Conservation (phyloP, 2,797 vertebrate genomes). For the Periparus ater region DNA sequence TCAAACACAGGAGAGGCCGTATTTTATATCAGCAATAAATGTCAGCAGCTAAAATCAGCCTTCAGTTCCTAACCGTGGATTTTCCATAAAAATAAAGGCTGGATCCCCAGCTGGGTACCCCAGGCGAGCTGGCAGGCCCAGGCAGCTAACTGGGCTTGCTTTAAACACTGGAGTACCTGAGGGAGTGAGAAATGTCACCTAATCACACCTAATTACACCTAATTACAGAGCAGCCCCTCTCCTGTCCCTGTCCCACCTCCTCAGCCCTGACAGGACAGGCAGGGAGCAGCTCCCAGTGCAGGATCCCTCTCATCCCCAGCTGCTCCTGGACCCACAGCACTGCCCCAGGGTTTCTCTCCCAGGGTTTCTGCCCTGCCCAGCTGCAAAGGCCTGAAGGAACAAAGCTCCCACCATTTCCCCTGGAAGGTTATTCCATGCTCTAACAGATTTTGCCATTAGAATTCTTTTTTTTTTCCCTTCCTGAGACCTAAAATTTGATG, state of each 20-base stretch:
- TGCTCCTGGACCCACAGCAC: background rate
- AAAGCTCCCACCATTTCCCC: background rate
- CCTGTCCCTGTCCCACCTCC: background rate
- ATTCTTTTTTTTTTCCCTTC: background rate
- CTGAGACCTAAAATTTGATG: background rate
- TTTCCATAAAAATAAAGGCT: slow-evolving; percentile 19
- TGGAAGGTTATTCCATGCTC: background rate
- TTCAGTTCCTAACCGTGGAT: background rate
- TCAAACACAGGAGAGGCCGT: background rate
- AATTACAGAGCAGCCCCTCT: background rate
- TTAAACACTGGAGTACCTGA: background rate
- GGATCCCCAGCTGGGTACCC: background rate
- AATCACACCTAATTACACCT: background rate
- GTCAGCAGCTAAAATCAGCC: background rate
- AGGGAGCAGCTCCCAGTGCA: background rate
- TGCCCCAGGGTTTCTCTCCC: background rate
- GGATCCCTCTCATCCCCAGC: background rate
- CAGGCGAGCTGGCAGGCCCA: background rate
- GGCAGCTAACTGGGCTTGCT: background rate
- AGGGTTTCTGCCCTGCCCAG: background rate
- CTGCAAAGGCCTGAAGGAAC: background rate
- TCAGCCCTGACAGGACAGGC: background rate
- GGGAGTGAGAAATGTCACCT: background rate
- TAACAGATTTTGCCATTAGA: background rate
- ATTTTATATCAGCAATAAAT: slow-evolving; percentile 2